phyloP scores from a whole-genome alignment of 2,113 vertebrate genomes.

The Tragelaphus scriptus region DNA sequence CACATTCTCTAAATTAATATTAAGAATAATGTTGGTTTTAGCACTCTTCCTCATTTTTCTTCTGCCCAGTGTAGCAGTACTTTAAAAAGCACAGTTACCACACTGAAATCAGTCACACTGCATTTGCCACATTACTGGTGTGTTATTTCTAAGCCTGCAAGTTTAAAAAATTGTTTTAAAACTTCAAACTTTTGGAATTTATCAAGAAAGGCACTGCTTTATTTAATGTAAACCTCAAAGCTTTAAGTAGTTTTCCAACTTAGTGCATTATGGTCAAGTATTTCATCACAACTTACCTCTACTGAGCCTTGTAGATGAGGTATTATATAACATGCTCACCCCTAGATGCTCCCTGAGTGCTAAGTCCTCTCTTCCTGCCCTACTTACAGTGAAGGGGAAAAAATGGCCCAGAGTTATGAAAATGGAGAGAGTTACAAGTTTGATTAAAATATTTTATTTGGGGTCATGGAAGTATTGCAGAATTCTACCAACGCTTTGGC shows the following conservation, averaged over 20 bases:
- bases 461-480: neutral
- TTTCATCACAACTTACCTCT: neutral
- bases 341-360: neutral
- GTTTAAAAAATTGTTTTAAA: conserved; percentile 51
- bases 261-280: neutral
- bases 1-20: conserved; percentile 38
- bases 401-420: neutral
- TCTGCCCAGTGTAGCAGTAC: neutral
- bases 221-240: conserved; percentile 11
- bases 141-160: conserved; percentile 43
- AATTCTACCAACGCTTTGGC: neutral
- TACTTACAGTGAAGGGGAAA: neutral
- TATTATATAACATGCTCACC: neutral
- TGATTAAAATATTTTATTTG: neutral
- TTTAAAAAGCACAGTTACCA: conserved; percentile 43
- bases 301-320: neutral
- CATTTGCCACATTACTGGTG: conserved; percentile 10
- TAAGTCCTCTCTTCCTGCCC: neutral
- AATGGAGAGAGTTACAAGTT: neutral
- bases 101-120: conserved; percentile 23
- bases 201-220: conserved; percentile 30
- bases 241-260: conserved; percentile 23
- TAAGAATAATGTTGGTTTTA: conserved; percentile 49
- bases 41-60: conserved; percentile 36
- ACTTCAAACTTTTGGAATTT: conserved; percentile 22